A percentile compares a stretch with the other conserved stretches of the same genome.
phyloP scores from a whole-genome alignment of 37 sponge, comb jelly and placozoan species.

The Petrosia ficiformis region DNA sequence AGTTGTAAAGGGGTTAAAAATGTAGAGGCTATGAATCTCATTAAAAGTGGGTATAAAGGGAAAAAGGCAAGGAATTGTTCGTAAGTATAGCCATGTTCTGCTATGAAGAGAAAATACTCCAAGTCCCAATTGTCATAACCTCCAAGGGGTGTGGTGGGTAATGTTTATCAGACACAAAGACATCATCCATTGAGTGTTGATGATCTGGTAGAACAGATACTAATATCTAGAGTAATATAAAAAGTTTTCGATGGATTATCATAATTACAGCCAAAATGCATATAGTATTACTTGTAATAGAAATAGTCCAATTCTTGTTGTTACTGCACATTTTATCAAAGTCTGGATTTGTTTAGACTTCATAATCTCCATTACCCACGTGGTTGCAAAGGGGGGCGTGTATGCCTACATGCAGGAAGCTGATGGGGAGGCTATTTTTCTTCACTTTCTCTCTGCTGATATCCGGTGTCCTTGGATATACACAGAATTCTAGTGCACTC shows the following conservation, averaged over 20 bases:
- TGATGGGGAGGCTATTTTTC: background rate
- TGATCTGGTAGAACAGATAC: constrained; percentile 74
- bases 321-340: background rate
- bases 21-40: constrained; percentile 34
- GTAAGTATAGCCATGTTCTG: constrained; percentile 79
- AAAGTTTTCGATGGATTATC: background rate
- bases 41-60: constrained; percentile 79
- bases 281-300: background rate
- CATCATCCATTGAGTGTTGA: constrained; percentile 67
- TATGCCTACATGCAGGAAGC: background rate
- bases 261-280: background rate
- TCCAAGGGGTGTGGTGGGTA: constrained; percentile 50
- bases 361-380: background rate
- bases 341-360: too few relatives aligned
- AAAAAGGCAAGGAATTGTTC: constrained; percentile 91
- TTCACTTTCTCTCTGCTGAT: too few relatives aligned
- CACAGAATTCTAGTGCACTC: too few relatives aligned
- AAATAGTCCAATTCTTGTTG: background rate
- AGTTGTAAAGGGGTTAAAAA: constrained; percentile 36
- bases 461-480: too few relatives aligned
- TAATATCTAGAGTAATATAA: too few relatives aligned
- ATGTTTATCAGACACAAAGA: constrained; percentile 43
- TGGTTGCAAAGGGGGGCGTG: background rate
- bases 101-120: constrained; percentile 82
- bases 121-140: constrained; percentile 96